Evolutionary conservation across 2,888 invertebrate genomes (phyloP), one percentile per base, ranked within the genome.

Genomic region (Bombylius discolor): DNA sequence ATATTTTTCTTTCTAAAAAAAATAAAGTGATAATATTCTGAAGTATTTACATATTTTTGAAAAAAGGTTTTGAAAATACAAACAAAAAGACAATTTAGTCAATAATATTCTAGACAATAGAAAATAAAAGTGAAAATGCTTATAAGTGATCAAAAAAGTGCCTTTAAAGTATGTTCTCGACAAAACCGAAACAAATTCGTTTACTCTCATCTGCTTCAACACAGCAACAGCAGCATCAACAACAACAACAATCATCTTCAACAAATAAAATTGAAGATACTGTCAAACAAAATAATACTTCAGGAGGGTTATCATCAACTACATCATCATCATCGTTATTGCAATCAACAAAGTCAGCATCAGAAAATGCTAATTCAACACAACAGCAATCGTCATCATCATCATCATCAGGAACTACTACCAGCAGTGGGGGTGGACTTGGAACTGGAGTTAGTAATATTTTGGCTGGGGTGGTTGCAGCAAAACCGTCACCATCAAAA

Each of bases 151-250:
- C 39, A 47, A 33, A 14, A 13, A 56, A 56, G 56, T 56, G 56
- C 53, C 53, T 53, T 53, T 33, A 36, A 51, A 56, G 34, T 47
- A 57, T 57, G 57, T 57, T 57, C 46, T 57, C 57, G 47, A 48
- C 57, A 55, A 57, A 55, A 57, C 48, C 57, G 31, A 57, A 57
- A 54, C 57, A 57, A 57, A 57, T 55, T 14, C 54, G 54, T 47
- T 51, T 55, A n/a, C 48, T 57, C 33, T 47, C 51, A 39, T 48
- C 56, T n/a, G 34, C 56, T 13, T 46, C 52, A 13, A 13, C 45
- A 31, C 47, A 52, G 49, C 33, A 49, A 39, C 44, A 49, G 4
- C 49, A 47, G 33, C 33, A 48, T 31, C 32, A 47, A 31, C 36
- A n/a, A 33, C 36, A 51, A 42, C 23, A 13, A 45, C n/a, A 33